Conservation (phyloP, 1,140 invertebrate species). For the Acromyrmex echinatior region DNA sequence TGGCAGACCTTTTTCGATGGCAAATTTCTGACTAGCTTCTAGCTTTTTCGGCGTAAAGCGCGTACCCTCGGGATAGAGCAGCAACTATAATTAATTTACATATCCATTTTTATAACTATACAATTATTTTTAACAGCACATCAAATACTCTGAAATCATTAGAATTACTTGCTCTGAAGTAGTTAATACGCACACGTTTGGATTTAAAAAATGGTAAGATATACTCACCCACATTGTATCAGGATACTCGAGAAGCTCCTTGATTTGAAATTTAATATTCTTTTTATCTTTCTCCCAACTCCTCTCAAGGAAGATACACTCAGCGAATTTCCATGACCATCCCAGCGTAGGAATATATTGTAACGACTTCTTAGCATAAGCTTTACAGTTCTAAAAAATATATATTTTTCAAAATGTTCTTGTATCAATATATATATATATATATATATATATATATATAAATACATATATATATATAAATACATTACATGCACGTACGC, state of each 20-base stretch:
- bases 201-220: constrained; percentile 7
- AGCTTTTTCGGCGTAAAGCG: constrained; percentile 96
- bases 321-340: constrained; percentile 98
- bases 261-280: constrained; percentile 93
- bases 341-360: constrained; percentile 97
- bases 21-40: constrained; percentile 95
- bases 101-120: not conserved
- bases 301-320: constrained; percentile 96
- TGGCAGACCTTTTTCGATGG: constrained; percentile 94
- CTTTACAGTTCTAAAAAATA: constrained; percentile 94
- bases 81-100: constrained; percentile 88
- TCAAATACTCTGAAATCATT: constrained; percentile 46
- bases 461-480: not conserved
- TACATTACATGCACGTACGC: no score
- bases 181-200: not conserved
- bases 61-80: constrained; percentile 98
- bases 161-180: not conserved
- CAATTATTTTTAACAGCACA: constrained; percentile 14
- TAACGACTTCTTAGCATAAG: constrained; percentile 97
- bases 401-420: constrained; percentile 6
- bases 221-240: constrained; percentile 94
- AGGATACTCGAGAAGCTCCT: constrained; percentile 94
- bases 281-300: constrained; percentile 96
- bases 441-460: not conserved
- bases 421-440: not conserved